Evolutionary conservation across 2,113 vertebrate species (phyloP), one percentile per base, ranked within the genome.

Genomic region (Pheucticus melanocephalus): DNA sequence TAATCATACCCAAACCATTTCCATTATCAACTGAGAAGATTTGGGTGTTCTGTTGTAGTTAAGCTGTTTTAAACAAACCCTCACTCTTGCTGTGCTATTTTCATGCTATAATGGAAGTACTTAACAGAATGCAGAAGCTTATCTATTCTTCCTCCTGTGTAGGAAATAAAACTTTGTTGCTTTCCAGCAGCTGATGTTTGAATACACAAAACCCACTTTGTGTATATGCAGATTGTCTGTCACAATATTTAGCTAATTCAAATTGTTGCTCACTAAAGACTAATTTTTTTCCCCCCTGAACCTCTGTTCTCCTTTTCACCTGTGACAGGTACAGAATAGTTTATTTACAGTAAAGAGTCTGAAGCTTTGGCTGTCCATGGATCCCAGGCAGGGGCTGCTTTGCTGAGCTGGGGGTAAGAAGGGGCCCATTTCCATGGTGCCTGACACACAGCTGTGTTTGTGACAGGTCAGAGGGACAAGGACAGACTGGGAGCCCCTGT

Each of bases 61-160:
- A 53, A 90, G 73, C 63, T 88, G 42, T 71, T 92, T 92, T 69
- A 94, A 92, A 93, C 61, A 94, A 95, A 68, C 90, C 65, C 15
- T 68, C 57, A 56, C 60, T 73, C 88, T 92, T 40, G 30, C 63
- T 70, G 60, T 47, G 72, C 51, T 81, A 17, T 73, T 97, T 93
- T 94, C 54, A 31, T 90, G 81, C 40, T 76, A 3, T 78, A 91
- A 48, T 54, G 53, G 63, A 83, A 77, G 61, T 68, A 63, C 40
- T 81, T 92, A 82, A 71, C 76, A 47, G 63, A 56, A 44, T 85
- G 70, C 45, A 59, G 4, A 75, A 53, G 39, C 83, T 94, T 91
- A 50, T 54, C 64, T 83, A 27, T 77, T 65, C 37, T 72, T 77
- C 45, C 53, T 63, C 30, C 53, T 79, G n/a, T 40, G 42, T 2